Conservation (phyloP, 2,888 invertebrate species). For the Drosophila anceps region DNA sequence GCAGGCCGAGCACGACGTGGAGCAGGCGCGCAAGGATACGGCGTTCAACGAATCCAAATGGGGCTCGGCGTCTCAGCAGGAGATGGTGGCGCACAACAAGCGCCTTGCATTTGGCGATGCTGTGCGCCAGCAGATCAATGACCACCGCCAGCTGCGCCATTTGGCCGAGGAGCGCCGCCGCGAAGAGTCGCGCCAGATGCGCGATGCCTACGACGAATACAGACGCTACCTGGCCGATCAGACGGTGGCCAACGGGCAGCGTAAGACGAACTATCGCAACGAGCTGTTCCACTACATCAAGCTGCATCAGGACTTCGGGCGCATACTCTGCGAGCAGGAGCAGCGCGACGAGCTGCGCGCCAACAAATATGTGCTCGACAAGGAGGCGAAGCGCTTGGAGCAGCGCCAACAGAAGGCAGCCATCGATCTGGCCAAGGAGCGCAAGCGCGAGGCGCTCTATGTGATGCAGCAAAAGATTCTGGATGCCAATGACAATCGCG, state of each 20-base stretch:
- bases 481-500: constrained; percentile 65
- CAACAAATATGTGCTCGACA: constrained; percentile 42
- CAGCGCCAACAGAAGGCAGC: constrained; percentile 47
- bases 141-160: constrained; percentile 56
- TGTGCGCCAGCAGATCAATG: constrained; percentile 67
- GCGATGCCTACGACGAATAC: constrained; percentile 49
- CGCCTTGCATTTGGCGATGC: constrained; percentile 62
- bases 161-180: constrained; percentile 58
- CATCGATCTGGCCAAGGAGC: constrained; percentile 39
- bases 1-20: constrained; percentile 89
- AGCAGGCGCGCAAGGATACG: constrained; percentile 85
- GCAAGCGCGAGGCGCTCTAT: constrained; percentile 48
- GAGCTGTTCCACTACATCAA: constrained; percentile 57
- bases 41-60: constrained; percentile 61
- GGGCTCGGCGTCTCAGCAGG: constrained; percentile 54
- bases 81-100: constrained; percentile 39
- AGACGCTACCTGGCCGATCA: constrained; percentile 50
- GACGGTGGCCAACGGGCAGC: background rate
- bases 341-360: constrained; percentile 66
- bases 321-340: constrained; percentile 68
- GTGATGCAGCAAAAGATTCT: constrained; percentile 66
- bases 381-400: constrained; percentile 52
- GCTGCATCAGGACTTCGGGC: constrained; percentile 54
- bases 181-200: constrained; percentile 52
- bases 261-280: constrained; percentile 56